phyloP scores from a whole-genome alignment of 2,113 vertebrate species.

The Pituophis catenifer region DNA sequence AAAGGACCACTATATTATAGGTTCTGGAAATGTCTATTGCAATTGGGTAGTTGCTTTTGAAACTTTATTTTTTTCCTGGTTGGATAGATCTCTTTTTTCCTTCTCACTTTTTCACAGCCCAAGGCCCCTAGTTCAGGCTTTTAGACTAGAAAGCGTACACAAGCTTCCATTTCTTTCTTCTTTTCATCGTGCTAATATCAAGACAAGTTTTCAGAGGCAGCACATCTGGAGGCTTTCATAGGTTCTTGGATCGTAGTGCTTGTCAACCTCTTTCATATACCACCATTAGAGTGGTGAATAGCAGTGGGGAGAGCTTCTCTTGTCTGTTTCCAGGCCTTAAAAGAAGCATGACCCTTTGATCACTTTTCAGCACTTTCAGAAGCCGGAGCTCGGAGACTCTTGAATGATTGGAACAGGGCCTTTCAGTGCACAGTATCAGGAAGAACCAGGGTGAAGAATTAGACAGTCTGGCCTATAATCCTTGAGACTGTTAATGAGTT shows the following conservation, averaged over 20 bases:
- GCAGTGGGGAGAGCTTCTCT: not conserved
- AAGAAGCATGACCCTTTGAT: not conserved
- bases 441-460: not conserved
- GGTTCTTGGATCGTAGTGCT: not conserved
- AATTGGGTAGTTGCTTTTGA: not conserved
- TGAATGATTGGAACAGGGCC: not conserved
- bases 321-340: slow-evolving; percentile 16
- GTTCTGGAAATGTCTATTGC: not conserved
- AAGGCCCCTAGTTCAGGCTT: not conserved
- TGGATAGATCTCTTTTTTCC: not conserved
- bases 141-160: not conserved
- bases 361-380: slow-evolving; percentile 2
- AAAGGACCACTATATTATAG: not conserved
- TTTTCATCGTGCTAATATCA: not conserved
- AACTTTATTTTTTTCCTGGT: not conserved
- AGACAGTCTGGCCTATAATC: not conserved
- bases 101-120: not conserved
- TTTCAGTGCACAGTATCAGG: not conserved
- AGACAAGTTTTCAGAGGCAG: slow-evolving; percentile 4
- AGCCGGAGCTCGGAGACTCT: not conserved
- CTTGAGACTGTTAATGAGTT: rapidly evolving
- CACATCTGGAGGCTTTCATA: not conserved
- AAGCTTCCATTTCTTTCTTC: not conserved
- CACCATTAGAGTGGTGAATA: not conserved
- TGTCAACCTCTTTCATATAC: slow-evolving; percentile 19